Conservation (phyloP, 1,140 invertebrate genomes). For the Ceratina calcarata region DNA sequence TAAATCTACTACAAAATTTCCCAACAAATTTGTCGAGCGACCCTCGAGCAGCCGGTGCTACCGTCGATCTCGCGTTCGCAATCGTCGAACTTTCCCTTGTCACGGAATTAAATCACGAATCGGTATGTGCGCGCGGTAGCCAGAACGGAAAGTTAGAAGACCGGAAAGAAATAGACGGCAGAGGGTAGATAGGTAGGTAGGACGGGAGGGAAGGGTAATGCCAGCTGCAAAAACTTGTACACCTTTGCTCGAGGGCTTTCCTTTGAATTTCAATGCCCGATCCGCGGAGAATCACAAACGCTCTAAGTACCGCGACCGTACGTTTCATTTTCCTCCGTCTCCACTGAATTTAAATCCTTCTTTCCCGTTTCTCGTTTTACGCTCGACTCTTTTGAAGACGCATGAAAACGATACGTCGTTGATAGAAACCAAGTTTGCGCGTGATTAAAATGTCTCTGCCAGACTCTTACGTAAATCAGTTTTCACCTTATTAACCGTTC, state of each 20-base stretch:
- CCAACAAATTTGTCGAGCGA: conserved; percentile 1
- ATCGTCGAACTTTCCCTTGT: conserved; percentile 24
- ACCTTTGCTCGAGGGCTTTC: conserved; percentile 18
- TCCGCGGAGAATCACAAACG: conserved; percentile 50
- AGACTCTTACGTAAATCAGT: conserved; percentile 21
- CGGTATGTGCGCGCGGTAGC: background rate
- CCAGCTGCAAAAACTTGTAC: conserved; percentile 36
- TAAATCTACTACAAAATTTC: conserved; percentile 16
- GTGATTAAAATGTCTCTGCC: conserved; percentile 25
- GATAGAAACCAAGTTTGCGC: background rate
- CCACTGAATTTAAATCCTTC: conserved; percentile 31
- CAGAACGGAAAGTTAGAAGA: conserved; percentile 20
- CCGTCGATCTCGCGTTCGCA: conserved; percentile 25
- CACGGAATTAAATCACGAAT: conserved; percentile 43
- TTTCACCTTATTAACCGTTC: conserved; percentile 16
- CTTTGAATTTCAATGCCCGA: conserved; percentile 58
- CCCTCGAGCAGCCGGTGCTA: background rate
- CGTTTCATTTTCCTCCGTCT: conserved; percentile 39
- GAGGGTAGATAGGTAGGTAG: background rate
- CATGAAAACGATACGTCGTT: conserved; percentile 13
- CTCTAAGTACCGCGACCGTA: conserved; percentile 44
- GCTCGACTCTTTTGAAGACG: conserved; percentile 18
- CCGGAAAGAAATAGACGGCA: conserved; percentile 33
- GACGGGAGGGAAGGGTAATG: background rate
- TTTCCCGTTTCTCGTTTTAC: no score